These are phyloP conservation scores for Coregonus clupeaformis DNA, from an alignment of 2,113 vertebrate species.

Conservation along the genomic window DNA sequence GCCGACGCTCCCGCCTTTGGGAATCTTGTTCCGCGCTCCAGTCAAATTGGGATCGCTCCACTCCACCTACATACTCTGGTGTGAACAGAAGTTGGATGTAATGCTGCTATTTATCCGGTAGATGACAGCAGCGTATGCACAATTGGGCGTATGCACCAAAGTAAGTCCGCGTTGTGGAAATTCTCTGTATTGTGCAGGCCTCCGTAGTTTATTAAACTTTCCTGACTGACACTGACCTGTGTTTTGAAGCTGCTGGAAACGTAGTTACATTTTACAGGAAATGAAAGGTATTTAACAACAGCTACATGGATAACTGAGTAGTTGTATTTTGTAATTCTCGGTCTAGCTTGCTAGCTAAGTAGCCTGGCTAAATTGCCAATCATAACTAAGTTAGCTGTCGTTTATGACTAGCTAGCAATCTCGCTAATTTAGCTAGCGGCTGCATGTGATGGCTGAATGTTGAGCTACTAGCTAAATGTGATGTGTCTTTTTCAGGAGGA, in stretches of 20 bases:
- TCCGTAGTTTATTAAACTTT: conserved; percentile 35
- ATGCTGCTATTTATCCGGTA: conserved; percentile 19
- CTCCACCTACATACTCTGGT: background rate
- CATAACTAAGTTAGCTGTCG: background rate
- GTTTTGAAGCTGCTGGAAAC: background rate
- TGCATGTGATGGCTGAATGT: background rate
- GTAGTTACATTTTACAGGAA: background rate
- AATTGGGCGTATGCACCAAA: too few relatives aligned
- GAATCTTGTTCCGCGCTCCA: too few relatives aligned
- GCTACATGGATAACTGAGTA: background rate
- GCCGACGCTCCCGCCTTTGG: too few relatives aligned
- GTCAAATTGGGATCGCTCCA: too few relatives aligned
- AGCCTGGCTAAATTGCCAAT: background rate
- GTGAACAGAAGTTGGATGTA: background rate
- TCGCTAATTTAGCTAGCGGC: background rate
- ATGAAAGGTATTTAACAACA: background rate
- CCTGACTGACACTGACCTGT: background rate
- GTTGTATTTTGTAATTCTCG: conserved; percentile 11
- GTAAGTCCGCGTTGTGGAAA: background rate
- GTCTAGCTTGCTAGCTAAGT: background rate
- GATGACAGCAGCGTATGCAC: conserved; percentile 38
- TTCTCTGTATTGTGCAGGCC: conserved; percentile 20
- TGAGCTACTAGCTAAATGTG: background rate
- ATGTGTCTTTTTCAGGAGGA: background rate
- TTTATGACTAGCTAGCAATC: background rate